A percentile compares a stretch with the other conserved stretches of the same genome.
These are phyloP conservation scores for Nephrocerus scutellatus DNA, from an alignment of 2,888 invertebrate genomes.

Conservation along the genomic window DNA sequence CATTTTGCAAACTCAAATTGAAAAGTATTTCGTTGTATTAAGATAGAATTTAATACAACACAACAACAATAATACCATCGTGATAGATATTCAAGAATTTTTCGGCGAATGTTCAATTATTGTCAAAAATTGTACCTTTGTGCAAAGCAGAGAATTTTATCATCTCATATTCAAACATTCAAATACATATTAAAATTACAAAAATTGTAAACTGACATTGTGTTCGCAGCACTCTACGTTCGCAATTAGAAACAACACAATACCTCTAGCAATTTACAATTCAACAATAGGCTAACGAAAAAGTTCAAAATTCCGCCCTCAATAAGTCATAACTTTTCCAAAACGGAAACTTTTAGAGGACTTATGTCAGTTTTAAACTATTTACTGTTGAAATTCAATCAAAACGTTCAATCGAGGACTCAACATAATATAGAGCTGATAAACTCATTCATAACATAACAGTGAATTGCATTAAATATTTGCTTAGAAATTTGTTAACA, in stretches of 20 bases:
- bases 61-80: too few relatives aligned
- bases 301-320: constrained; percentile 39
- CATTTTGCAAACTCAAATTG: too few relatives aligned
- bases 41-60: too few relatives aligned
- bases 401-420: constrained; percentile 37
- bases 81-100: constrained; percentile 1
- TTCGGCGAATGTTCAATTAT: constrained; percentile 9
- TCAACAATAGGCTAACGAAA: constrained; percentile 21
- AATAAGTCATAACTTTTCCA: constrained; percentile 36
- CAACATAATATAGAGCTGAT: constrained; percentile 40
- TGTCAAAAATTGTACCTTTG: constrained; percentile 3
- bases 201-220: neutral
- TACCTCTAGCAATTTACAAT: too few relatives aligned
- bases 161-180: constrained; percentile 1
- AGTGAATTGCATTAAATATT: too few relatives aligned
- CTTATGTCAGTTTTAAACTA: constrained; percentile 47
- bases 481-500: too few relatives aligned
- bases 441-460: constrained; percentile 48
- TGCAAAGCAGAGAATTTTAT: neutral
- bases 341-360: constrained; percentile 40
- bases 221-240: neutral
- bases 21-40: too few relatives aligned
- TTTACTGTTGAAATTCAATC: constrained; percentile 41
- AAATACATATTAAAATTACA: constrained; percentile 6
- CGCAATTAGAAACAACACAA: too few relatives aligned